Conservation (phyloP, 2,888 invertebrate genomes). For the Rhagonycha fulva region DNA sequence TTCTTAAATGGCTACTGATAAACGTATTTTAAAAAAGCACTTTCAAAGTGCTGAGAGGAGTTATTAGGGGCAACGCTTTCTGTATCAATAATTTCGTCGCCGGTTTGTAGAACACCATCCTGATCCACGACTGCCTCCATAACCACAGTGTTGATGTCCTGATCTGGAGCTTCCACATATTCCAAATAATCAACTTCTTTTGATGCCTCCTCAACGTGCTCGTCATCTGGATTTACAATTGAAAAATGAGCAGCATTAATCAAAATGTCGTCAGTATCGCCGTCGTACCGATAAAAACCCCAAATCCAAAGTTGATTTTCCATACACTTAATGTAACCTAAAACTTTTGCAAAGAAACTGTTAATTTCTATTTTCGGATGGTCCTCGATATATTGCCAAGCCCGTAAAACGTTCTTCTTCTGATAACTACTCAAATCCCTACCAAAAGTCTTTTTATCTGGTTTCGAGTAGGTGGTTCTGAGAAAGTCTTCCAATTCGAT, state of each 20-base stretch:
- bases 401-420: slow-evolving; percentile 50
- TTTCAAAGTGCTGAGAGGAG: slow-evolving; percentile 28
- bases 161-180: slow-evolving; percentile 31
- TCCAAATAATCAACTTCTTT: slow-evolving; percentile 48
- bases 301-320: slow-evolving; percentile 54
- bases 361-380: slow-evolving; percentile 52
- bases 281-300: slow-evolving; percentile 49
- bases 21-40: slow-evolving; percentile 37
- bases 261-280: slow-evolving; percentile 43
- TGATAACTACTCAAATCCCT: slow-evolving; percentile 50
- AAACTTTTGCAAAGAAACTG: slow-evolving; percentile 49
- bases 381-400: slow-evolving; percentile 50
- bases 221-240: slow-evolving; percentile 25
- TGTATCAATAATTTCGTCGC: slow-evolving; percentile 13
- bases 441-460: slow-evolving; percentile 46
- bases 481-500: slow-evolving; percentile 50
- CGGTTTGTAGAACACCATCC: slow-evolving; percentile 40
- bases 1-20: slow-evolving; percentile 21
- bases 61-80: not conserved
- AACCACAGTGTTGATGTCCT: slow-evolving; percentile 35
- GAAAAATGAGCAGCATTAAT: slow-evolving; percentile 48
- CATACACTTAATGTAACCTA: slow-evolving; percentile 53
- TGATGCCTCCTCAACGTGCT: slow-evolving; percentile 55
- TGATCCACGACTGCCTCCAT: slow-evolving; percentile 46
- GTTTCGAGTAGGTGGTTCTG: slow-evolving; percentile 39